Conservation (phyloP, 2,797 vertebrate genomes). For the Triplophysa yarkandensis region DNA sequence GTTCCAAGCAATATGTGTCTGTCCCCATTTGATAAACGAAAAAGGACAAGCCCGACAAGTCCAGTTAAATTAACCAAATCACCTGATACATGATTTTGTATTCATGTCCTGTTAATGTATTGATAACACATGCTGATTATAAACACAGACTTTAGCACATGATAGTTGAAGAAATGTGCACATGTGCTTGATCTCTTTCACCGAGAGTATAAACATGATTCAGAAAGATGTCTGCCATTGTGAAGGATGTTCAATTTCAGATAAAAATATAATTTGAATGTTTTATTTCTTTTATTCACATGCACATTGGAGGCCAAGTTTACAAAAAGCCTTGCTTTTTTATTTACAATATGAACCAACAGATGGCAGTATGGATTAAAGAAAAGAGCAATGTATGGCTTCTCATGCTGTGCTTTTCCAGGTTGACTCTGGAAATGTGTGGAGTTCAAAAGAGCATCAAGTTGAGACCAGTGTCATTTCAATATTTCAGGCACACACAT, state of each 20-base stretch:
- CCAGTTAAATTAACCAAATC: slow-evolving; percentile 2
- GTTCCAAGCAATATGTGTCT: slow-evolving; percentile 71
- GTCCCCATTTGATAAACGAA: slow-evolving; percentile 51
- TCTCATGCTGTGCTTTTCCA: neutral
- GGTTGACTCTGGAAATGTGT: slow-evolving; percentile 3
- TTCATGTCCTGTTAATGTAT: neutral
- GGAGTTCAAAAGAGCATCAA: slow-evolving; percentile 13
- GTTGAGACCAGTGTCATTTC: neutral
- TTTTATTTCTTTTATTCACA: neutral
- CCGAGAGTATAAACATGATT: neutral
- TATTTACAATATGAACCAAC: slow-evolving; percentile 31
- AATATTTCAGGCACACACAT: neutral
- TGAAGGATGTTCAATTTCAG: neutral
- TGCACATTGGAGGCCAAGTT: neutral
- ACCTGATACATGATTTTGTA: neutral
- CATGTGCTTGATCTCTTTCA: neutral
- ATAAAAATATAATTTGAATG: neutral
- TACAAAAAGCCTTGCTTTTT: neutral
- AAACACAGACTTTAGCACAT: neutral
- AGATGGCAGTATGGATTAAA: slow-evolving; percentile 54
- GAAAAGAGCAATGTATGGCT: neutral
- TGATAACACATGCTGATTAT: neutral
- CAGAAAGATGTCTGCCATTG: neutral
- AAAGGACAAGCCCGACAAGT: neutral
- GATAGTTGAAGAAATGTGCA: neutral